Conservation (phyloP, 1,140 invertebrate species). For the Papilio helenus region DNA sequence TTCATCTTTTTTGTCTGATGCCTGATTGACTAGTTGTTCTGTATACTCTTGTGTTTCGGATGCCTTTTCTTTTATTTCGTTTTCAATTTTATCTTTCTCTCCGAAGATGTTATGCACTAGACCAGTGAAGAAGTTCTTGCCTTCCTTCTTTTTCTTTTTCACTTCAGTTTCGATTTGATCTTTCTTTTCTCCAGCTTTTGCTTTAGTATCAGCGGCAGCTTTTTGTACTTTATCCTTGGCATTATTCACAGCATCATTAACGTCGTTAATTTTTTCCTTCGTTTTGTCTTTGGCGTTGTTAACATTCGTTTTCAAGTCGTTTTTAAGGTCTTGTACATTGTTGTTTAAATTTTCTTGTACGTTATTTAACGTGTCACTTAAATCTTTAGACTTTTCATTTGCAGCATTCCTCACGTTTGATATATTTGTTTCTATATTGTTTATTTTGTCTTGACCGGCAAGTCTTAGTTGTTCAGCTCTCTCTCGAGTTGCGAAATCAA, state of each 20-base stretch:
- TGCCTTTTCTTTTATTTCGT: constrained; percentile 69
- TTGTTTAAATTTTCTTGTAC: constrained; percentile 53
- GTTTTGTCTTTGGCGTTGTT: constrained; percentile 53
- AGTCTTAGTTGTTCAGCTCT: constrained; percentile 64
- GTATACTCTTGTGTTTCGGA: constrained; percentile 65
- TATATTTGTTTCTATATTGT: constrained; percentile 47
- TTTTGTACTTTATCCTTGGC: constrained; percentile 53
- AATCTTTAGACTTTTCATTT: constrained; percentile 55
- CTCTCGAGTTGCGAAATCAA: constrained; percentile 71
- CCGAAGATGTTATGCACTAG: constrained; percentile 75
- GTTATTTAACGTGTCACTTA: constrained; percentile 47
- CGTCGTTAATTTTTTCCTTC: constrained; percentile 56
- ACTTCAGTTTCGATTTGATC: constrained; percentile 58
- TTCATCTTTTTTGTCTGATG: constrained; percentile 63
- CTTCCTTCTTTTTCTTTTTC: constrained; percentile 75
- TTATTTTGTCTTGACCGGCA: constrained; percentile 52
- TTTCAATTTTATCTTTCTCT: constrained; percentile 75
- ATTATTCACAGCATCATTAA: constrained; percentile 56
- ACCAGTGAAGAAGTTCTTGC: constrained; percentile 74
- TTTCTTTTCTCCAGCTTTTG: constrained; percentile 56
- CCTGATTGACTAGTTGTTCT: constrained; percentile 62
- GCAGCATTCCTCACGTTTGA: constrained; percentile 46
- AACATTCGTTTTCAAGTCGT: constrained; percentile 52
- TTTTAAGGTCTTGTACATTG: constrained; percentile 54
- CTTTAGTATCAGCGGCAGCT: constrained; percentile 47